Conservation (phyloP, 2,888 invertebrate species). For the Cylindroiulus punctatus region DNA sequence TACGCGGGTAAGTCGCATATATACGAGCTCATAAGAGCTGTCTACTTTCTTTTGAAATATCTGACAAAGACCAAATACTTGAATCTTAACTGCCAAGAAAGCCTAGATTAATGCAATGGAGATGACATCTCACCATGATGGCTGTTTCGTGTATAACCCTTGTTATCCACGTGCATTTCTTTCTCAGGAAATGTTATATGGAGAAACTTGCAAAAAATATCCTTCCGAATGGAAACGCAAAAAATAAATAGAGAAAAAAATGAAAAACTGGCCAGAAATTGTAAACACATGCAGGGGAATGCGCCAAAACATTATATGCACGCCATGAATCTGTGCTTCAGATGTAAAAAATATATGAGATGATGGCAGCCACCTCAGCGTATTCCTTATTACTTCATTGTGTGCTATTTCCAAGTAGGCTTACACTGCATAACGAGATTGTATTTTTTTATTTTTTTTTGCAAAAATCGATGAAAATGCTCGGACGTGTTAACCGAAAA, state of each 20-base stretch:
- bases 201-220: background rate
- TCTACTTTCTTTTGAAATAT: slow-evolving; percentile 45
- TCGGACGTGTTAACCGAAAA: slow-evolving; percentile 21
- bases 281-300: background rate
- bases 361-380: slow-evolving; percentile 45
- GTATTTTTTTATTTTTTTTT: slow-evolving; percentile 17
- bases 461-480: slow-evolving; percentile 28
- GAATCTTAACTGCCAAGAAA: slow-evolving; percentile 35
- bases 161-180: slow-evolving; percentile 1
- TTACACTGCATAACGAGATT: background rate
- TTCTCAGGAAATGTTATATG: slow-evolving; percentile 3
- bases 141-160: background rate
- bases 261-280: background rate
- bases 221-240: background rate
- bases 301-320: slow-evolving; percentile 30
- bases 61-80: slow-evolving; percentile 40
- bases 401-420: slow-evolving; percentile 25
- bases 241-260: background rate
- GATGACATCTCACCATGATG: slow-evolving; percentile 36
- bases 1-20: background rate
- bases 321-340: slow-evolving; percentile 17
- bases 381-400: slow-evolving; percentile 43
- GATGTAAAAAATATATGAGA: slow-evolving; percentile 43
- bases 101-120: slow-evolving; percentile 14
- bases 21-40: slow-evolving; percentile 42